These are phyloP conservation scores for Doryteuthis pealeii DNA, from an alignment of 1,140 invertebrate species.

Conservation along the genomic window DNA sequence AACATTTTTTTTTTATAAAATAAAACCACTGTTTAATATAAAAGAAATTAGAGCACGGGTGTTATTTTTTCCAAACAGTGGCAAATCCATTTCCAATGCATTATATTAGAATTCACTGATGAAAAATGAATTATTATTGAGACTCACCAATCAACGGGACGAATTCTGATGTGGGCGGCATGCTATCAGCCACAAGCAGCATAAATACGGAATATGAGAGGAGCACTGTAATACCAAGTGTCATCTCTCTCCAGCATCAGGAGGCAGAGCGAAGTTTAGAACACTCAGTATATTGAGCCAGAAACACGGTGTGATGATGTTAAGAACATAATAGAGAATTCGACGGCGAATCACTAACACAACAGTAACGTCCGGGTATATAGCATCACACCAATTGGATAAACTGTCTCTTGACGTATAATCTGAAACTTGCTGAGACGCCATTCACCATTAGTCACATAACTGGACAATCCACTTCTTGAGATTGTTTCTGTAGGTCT, in stretches of 20 bases:
- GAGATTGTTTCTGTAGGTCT: constrained; percentile 61
- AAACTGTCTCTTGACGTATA: constrained; percentile 41
- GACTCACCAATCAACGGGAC: constrained; percentile 81
- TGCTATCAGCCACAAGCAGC: constrained; percentile 58
- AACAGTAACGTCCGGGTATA: constrained; percentile 65
- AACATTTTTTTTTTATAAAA: too few species aligned
- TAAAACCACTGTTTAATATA: too few species aligned
- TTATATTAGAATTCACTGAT: too few species aligned
- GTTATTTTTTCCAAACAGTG: too few species aligned
- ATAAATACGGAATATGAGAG: constrained; percentile 60
- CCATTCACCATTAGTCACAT: constrained; percentile 52
- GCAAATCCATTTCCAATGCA: too few species aligned
- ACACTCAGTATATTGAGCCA: constrained; percentile 56
- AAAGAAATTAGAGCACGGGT: too few species aligned
- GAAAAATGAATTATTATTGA: too few species aligned
- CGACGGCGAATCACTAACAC: constrained; percentile 52
- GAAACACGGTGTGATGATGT: constrained; percentile 55
- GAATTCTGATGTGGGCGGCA: constrained; percentile 59
- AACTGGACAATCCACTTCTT: constrained; percentile 39
- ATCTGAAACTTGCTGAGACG: constrained; percentile 40
- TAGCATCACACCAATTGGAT: constrained; percentile 57
- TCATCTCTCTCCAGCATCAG: constrained; percentile 59
- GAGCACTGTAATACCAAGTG: constrained; percentile 57
- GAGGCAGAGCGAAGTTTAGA: constrained; percentile 55
- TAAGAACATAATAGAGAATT: constrained; percentile 51